Conservation (phyloP, 2,797 vertebrate species). For the Phyllotis vaccarum region DNA sequence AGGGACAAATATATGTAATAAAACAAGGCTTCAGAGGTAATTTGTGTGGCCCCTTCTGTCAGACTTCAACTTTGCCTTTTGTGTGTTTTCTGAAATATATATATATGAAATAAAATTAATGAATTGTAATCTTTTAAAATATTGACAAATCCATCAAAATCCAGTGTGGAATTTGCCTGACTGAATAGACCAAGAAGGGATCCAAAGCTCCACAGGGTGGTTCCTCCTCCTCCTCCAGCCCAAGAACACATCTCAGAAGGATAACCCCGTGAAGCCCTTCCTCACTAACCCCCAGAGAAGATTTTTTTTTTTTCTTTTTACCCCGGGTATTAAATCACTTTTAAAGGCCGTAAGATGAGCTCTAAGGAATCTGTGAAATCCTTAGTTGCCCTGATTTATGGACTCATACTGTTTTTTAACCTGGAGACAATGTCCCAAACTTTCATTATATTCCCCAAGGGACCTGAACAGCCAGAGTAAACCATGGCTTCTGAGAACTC, state of each 20-base stretch:
- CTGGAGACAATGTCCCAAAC: neutral
- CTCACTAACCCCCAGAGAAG: neutral
- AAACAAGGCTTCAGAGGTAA: neutral
- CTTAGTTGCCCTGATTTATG: neutral
- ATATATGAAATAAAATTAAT: neutral
- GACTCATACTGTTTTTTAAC: neutral
- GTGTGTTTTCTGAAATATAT: neutral
- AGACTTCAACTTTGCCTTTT: neutral
- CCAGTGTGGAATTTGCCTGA: neutral
- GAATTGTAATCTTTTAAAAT: neutral
- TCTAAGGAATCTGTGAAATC: neutral
- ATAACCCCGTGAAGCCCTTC: neutral
- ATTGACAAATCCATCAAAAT: neutral
- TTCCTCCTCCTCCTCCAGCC: neutral
- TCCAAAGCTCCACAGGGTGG: neutral
- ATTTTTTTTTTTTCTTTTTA: neutral
- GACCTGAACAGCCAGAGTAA: neutral
- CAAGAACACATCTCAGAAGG: neutral
- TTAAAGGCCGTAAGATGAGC: neutral
- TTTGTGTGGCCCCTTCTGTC: neutral
- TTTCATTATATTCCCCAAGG: constrained; percentile 2
- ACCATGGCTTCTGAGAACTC: neutral
- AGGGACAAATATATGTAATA: no score
- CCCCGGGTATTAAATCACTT: constrained; percentile 1
- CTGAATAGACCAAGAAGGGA: neutral